Percentiles rank a stretch among this genome's conserved stretches.
These are phyloP conservation scores for Pipa parva DNA, from an alignment of 2,113 vertebrate species.

Conservation along the genomic window DNA sequence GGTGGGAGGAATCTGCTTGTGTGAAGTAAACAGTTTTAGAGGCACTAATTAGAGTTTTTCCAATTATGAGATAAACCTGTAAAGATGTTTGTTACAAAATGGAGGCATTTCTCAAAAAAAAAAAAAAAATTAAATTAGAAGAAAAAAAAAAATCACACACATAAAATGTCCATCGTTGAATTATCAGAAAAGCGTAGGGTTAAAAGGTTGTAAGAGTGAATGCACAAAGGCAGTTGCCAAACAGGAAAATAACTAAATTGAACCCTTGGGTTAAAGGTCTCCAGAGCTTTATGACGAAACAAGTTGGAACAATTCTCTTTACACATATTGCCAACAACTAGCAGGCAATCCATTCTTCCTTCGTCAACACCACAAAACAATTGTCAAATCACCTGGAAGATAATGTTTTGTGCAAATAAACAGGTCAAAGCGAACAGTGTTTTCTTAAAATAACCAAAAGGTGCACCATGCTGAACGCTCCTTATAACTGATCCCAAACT, in stretches of 20 bases:
- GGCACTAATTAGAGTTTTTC: no score
- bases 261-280: not conserved
- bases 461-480: not conserved
- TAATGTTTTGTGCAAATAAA: slow-evolving; percentile 16
- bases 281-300: not conserved
- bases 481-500: not conserved
- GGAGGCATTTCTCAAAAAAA: no score
- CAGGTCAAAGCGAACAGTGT: not conserved
- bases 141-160: no score
- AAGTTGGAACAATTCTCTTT: not conserved
- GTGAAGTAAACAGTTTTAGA: no score
- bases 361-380: slow-evolving; percentile 16
- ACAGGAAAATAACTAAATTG: not conserved
- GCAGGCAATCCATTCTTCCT: not conserved
- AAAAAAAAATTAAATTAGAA: no score
- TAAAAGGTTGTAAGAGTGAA: no score
- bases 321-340: not conserved
- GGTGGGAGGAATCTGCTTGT: no score
- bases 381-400: slow-evolving; percentile 20
- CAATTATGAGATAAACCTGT: no score
- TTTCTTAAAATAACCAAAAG: not conserved
- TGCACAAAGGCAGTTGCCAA: no score
- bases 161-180: no score
- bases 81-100: no score
- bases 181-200: no score